Evolutionary conservation across 2,888 invertebrate species (phyloP).

Genomic region (Sphinx pinastri): DNA sequence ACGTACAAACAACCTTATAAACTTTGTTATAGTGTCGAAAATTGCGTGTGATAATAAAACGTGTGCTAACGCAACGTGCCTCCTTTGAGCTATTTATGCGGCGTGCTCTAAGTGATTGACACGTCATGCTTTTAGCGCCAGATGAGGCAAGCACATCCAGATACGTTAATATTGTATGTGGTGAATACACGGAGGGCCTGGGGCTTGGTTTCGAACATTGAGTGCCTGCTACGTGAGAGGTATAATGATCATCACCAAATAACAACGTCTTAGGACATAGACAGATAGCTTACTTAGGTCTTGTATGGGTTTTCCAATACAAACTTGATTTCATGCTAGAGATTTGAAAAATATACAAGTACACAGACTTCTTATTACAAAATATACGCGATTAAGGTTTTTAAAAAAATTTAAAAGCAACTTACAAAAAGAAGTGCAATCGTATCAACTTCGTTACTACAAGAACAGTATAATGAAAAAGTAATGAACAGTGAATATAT

Average conservation of each 20-base stretch:
- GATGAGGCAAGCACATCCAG: slow-evolving; percentile 10
- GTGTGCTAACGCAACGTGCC: slow-evolving; percentile 17
- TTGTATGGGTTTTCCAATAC: too few relatives aligned
- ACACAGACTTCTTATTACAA: too few relatives aligned
- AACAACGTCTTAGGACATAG: not conserved
- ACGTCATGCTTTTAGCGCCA: slow-evolving; percentile 33
- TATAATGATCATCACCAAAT: not conserved
- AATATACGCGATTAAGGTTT: too few relatives aligned
- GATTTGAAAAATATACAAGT: too few relatives aligned
- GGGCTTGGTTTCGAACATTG: slow-evolving; percentile 15
- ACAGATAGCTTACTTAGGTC: too few relatives aligned
- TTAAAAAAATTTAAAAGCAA: too few relatives aligned
- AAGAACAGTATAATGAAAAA: too few relatives aligned
- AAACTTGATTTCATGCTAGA: too few relatives aligned
- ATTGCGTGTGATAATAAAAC: not conserved
- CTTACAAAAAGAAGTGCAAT: too few relatives aligned
- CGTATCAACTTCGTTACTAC: too few relatives aligned
- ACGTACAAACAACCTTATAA: not conserved
- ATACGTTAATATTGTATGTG: slow-evolving; percentile 22
- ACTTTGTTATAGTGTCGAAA: not conserved
- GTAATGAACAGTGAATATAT: too few relatives aligned
- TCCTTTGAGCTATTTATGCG: slow-evolving; percentile 35
- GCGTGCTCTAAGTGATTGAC: slow-evolving; percentile 39
- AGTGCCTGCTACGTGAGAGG: not conserved
- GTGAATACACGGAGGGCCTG: not conserved